These are phyloP conservation scores for Syngnathoides biaculeatus DNA, from an alignment of 2,113 vertebrate species.

Conservation along the genomic window DNA sequence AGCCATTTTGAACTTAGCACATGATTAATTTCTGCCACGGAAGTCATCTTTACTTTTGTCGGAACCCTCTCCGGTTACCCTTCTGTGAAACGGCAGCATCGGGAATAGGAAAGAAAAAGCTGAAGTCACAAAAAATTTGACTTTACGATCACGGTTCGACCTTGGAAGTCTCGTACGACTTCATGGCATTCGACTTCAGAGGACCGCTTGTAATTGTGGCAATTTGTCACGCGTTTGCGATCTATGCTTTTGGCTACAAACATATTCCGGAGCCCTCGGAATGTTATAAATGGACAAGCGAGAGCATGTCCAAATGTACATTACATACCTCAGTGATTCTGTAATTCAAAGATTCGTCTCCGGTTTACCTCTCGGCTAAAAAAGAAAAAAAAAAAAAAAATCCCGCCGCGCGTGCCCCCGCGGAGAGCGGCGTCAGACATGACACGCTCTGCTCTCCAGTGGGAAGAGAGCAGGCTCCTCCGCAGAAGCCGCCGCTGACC, in stretches of 20 bases:
- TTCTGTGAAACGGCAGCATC: too few relatives aligned
- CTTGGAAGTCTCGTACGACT: too few relatives aligned
- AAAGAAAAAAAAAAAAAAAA: conserved; percentile 7
- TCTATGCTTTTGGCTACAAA: neutral
- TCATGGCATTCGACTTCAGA: neutral
- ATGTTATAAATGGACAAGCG: neutral
- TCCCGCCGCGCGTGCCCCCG: conserved; percentile 45
- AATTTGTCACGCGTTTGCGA: neutral
- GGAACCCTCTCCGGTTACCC: too few relatives aligned
- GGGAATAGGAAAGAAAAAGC: too few relatives aligned
- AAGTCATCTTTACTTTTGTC: too few relatives aligned
- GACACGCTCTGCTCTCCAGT: conserved; percentile 62
- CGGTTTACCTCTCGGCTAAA: conserved; percentile 51
- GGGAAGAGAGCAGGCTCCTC: conserved; percentile 58
- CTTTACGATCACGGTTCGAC: too few relatives aligned
- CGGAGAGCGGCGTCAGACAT: conserved; percentile 70
- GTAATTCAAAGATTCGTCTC: conserved; percentile 38
- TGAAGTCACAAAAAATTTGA: too few relatives aligned
- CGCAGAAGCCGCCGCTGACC: conserved; percentile 74
- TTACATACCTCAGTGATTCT: conserved; percentile 22
- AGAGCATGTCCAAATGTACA: conserved; percentile 18
- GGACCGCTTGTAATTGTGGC: neutral
- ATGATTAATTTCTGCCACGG: too few relatives aligned
- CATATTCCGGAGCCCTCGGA: neutral
- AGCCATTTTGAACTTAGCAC: too few relatives aligned